phyloP scores from a whole-genome alignment of 1,140 invertebrate genomes.

The Leptestheria dahalacensis region DNA sequence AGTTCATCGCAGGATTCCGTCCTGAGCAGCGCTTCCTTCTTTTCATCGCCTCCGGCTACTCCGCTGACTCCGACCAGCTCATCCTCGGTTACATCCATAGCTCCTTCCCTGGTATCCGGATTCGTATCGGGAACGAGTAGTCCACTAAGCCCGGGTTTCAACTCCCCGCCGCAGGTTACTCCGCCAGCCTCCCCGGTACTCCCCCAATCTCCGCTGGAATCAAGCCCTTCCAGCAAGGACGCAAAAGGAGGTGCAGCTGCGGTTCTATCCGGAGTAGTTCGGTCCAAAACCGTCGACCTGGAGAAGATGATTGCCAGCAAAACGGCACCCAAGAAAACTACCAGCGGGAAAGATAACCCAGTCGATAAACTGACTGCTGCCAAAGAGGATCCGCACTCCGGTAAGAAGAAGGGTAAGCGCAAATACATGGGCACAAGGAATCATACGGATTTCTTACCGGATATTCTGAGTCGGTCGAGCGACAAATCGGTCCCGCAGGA shows the following conservation, averaged over 20 bases:
- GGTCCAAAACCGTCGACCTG: conserved; percentile 49
- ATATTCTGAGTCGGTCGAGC: conserved; percentile 22
- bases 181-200: too few species aligned
- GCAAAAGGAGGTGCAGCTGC: conserved; percentile 32
- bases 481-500: conserved; percentile 20
- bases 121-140: too few species aligned
- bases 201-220: too few species aligned
- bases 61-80: neutral
- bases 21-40: too few species aligned
- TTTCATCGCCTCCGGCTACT: too few species aligned
- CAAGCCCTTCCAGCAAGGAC: too few species aligned
- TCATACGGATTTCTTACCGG: conserved; percentile 41
- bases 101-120: too few species aligned
- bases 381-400: conserved; percentile 22
- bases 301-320: conserved; percentile 37
- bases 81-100: too few species aligned
- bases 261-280: conserved; percentile 44
- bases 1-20: conserved; percentile 17
- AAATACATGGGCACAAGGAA: conserved; percentile 44
- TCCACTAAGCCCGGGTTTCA: too few species aligned
- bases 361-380: neutral
- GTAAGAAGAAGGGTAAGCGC: conserved; percentile 42
- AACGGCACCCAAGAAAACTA: too few species aligned
- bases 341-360: too few species aligned
- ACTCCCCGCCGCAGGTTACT: too few species aligned